These are phyloP conservation scores for Kuschelorhynchus macadamiae DNA, from an alignment of 2,888 invertebrate genomes.

Conservation along the genomic window DNA sequence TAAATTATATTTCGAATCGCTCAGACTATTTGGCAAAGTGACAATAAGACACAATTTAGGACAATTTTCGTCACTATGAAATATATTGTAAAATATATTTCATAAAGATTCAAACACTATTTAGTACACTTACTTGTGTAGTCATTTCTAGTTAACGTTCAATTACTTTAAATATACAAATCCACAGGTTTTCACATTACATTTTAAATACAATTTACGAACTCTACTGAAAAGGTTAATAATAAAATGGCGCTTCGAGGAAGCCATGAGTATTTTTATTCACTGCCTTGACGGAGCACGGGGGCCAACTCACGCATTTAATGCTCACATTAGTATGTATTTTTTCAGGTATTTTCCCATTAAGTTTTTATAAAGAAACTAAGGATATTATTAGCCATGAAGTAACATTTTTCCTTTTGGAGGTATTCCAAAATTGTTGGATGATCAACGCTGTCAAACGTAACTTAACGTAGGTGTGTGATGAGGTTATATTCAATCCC, in stretches of 20 bases:
- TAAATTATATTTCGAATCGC: too few species aligned
- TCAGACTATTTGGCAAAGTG: constrained; percentile 5
- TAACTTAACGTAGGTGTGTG: not conserved
- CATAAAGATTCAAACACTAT: constrained; percentile 3
- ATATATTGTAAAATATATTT: constrained; percentile 19
- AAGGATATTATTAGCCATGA: too few species aligned
- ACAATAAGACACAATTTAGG: not conserved
- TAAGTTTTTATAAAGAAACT: not conserved
- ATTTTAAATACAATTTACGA: constrained; percentile 59
- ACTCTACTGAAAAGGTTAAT: constrained; percentile 68
- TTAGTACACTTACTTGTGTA: constrained; percentile 49
- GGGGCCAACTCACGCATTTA: not conserved
- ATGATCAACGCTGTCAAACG: not conserved
- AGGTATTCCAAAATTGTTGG: not conserved
- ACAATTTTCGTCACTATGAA: constrained; percentile 17
- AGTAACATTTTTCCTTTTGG: not conserved
- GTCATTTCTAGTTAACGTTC: constrained; percentile 32
- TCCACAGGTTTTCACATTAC: constrained; percentile 45
- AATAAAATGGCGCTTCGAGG: constrained; percentile 61
- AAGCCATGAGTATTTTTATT: not conserved
- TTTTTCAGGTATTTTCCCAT: not conserved
- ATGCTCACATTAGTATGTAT: not conserved
- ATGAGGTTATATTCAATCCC: too few species aligned
- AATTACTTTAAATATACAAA: constrained; percentile 36
- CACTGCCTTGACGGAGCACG: not conserved